phyloP scores from a whole-genome alignment of 2,113 vertebrate genomes.

The Sula dactylatra region DNA sequence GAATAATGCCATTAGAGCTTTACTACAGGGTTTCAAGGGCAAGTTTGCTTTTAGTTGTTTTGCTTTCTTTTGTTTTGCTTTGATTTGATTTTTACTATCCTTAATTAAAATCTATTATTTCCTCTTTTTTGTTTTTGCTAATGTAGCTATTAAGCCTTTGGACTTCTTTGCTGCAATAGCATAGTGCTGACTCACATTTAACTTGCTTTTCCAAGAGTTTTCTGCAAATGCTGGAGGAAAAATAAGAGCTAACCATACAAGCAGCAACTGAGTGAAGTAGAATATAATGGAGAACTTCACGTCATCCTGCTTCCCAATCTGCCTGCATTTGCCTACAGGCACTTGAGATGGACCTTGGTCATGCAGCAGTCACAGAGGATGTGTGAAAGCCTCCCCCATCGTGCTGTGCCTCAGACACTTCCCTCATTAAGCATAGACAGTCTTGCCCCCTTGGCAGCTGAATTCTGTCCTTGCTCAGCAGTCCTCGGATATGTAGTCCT shows the following conservation, averaged over 20 bases:
- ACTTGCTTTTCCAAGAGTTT: neutral
- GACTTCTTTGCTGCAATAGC: neutral
- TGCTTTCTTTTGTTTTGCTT: neutral
- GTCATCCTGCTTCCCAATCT: neutral
- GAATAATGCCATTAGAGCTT: neutral
- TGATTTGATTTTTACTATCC: neutral
- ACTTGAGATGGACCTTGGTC: neutral
- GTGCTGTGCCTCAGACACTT: neutral
- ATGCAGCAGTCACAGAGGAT: neutral
- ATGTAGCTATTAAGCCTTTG: neutral
- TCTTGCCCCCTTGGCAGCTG: neutral
- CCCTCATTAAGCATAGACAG: neutral
- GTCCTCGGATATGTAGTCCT: neutral
- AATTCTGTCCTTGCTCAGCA: neutral
- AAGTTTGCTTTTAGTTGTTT: neutral
- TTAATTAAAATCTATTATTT: neutral
- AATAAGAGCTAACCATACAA: neutral
- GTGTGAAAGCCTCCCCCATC: neutral
- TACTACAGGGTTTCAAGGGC: neutral
- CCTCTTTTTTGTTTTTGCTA: neutral
- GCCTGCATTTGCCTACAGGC: neutral
- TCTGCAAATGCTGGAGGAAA: neutral
- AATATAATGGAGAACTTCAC: neutral
- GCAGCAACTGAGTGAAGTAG: neutral
- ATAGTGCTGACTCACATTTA: neutral